These are phyloP conservation scores for Iselma pallidipennis DNA, from an alignment of 2,888 invertebrate species.

Conservation along the genomic window DNA sequence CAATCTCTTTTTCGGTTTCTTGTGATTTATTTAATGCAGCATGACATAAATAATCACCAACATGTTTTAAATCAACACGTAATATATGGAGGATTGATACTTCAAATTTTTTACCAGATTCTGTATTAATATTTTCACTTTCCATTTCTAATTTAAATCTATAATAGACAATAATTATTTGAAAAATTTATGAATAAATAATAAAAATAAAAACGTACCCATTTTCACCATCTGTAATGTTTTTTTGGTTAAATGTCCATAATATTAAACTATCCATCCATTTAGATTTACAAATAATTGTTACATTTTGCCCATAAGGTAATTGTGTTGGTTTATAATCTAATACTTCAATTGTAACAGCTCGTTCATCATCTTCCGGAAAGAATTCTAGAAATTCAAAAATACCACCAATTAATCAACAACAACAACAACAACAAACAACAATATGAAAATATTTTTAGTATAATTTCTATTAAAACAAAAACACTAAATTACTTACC, in stretches of 20 bases:
- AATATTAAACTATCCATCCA: conserved; percentile 58
- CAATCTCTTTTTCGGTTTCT: conserved; percentile 33
- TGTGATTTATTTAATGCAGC: conserved; percentile 54
- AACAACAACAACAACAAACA: background rate
- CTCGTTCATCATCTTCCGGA: conserved; percentile 37
- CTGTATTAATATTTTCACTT: conserved; percentile 53
- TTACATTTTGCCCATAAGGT: conserved; percentile 57
- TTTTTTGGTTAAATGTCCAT: conserved; percentile 64
- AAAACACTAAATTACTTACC: conserved; percentile 42
- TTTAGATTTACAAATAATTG: conserved; percentile 61
- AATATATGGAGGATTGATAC: conserved; percentile 60
- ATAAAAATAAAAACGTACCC: conserved; percentile 51
- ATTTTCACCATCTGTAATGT: conserved; percentile 57
- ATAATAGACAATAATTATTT: conserved; percentile 22
- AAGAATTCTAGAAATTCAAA: conserved; percentile 35
- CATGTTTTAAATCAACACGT: conserved; percentile 61
- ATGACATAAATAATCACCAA: conserved; percentile 65
- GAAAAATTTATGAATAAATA: conserved; percentile 1
- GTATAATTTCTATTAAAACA: background rate
- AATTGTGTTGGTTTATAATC: conserved; percentile 47
- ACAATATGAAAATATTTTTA: background rate
- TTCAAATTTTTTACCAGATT: conserved; percentile 52
- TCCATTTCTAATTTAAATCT: conserved; percentile 53
- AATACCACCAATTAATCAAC: background rate
- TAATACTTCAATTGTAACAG: conserved; percentile 49